Evolutionary conservation across 2,797 vertebrate species (phyloP).

Genomic region (Clarias pachynema): DNA sequence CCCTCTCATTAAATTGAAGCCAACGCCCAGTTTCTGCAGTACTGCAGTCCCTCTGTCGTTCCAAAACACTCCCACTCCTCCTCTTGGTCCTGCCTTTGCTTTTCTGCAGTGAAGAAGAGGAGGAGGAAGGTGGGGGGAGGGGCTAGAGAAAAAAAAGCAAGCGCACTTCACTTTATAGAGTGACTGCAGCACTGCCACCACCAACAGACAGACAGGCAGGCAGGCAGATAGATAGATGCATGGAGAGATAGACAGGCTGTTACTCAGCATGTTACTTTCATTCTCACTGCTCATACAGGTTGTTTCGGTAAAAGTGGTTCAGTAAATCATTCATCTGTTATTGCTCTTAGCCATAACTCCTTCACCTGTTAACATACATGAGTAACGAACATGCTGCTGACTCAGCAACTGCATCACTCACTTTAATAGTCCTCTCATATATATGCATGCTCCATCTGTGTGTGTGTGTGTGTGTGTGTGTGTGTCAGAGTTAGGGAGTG

Average conservation of each 20-base stretch:
- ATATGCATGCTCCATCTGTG: slow-evolving; percentile 19
- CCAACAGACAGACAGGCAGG: background rate
- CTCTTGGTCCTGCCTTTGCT: slow-evolving; percentile 46
- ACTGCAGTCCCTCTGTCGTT: slow-evolving; percentile 45
- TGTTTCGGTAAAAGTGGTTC: background rate
- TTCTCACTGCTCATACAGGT: background rate
- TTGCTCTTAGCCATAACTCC: background rate
- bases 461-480: slow-evolving; percentile 4
- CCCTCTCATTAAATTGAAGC: slow-evolving; percentile 41
- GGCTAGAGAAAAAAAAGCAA: slow-evolving; percentile 3
- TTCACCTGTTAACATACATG: slow-evolving; percentile 19
- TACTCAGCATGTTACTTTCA: background rate
- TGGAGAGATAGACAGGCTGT: background rate
- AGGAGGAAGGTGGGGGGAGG: slow-evolving; percentile 17
- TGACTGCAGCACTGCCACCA: slow-evolving; percentile 43
- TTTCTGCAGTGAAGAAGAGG: slow-evolving; percentile 43
- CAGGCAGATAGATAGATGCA: background rate
- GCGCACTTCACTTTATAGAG: slow-evolving; percentile 36
- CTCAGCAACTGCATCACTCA: slow-evolving; percentile 35
- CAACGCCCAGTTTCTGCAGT: slow-evolving; percentile 57
- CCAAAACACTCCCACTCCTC: slow-evolving; percentile 40
- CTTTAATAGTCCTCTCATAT: slow-evolving; percentile 23
- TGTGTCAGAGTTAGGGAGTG: background rate
- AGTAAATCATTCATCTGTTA: slow-evolving; percentile 10
- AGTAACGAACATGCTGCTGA: background rate